Base-by-base conservation (phyloP, 1,140 invertebrate species). In the Drosophila rufa region DNA sequence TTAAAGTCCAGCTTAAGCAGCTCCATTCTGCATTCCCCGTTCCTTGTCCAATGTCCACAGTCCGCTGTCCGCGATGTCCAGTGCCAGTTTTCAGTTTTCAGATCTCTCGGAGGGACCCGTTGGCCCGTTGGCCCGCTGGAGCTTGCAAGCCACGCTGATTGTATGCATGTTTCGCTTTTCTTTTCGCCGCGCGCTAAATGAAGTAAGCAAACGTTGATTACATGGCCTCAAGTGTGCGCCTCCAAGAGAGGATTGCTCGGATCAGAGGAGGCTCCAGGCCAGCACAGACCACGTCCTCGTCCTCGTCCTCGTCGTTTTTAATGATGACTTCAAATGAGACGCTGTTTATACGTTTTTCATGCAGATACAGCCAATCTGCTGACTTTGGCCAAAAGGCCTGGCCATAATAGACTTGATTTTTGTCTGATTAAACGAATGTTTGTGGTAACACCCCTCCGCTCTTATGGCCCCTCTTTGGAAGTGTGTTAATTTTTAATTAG, bases 191-290 rank as follows among this genome's bases (percentile, higher is more conserved):
- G 82, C 81, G 85, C 85, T 90, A 90, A 90, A 90, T 90, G 85
- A 90, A 90, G 85, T 90, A 90, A 90, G 85, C 85, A 91, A 90
- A 90, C 85, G 86, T 90, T 90, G 85, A 90, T 90, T 90, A 90
- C 85, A 90, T 90, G 86, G 85, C 85, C 85, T 90, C 85, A 90
- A 90, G 85, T 90, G 85, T 90, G 82, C 82, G 82, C 85, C 80
- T 60, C 45, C 61, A 71, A 50, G 80, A 69, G 61, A 67, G 67
- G 65, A 59, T 70, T 53, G 66, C 53, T 9, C 14, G 47, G 43
- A 47, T 33, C 15, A 33, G 46, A n/a, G 22, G 43, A 38, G 74
- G 58, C 46, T 17, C 25, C 27, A 3, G 45, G 53, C 9, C 8
- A 8, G 43, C 43, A 42, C 40, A 48, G 51, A 61, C 66, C 66